phyloP scores from a whole-genome alignment of 1,140 invertebrate genomes.

The Amyelois transitella region DNA sequence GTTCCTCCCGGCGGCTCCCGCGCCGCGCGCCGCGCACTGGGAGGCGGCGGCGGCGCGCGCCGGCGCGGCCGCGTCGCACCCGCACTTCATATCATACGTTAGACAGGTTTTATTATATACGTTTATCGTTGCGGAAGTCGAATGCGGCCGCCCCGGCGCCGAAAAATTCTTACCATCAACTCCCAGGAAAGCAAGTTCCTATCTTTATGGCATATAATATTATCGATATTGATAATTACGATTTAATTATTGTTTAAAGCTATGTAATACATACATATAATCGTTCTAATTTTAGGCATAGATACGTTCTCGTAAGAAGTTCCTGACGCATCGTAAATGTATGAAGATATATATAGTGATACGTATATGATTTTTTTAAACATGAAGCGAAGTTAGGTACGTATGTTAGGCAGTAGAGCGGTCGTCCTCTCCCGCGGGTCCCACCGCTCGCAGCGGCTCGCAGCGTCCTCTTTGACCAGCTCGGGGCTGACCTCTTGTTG shows the following conservation, averaged over 20 bases:
- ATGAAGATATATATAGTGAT: slow-evolving; percentile 72
- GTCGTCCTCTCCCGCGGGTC: slow-evolving; percentile 59
- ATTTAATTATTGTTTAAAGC: slow-evolving; percentile 76
- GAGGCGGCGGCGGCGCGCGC: slow-evolving; percentile 60
- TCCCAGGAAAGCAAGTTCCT: slow-evolving; percentile 82
- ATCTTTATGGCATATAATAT: slow-evolving; percentile 78
- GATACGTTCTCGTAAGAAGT: slow-evolving; percentile 76
- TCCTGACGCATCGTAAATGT: slow-evolving; percentile 74
- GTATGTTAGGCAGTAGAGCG: slow-evolving; percentile 72
- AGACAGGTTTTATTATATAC: slow-evolving; percentile 72
- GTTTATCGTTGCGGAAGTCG: slow-evolving; percentile 62
- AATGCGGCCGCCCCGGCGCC: slow-evolving; percentile 53
- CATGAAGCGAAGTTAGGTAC: slow-evolving; percentile 67
- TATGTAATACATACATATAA: slow-evolving; percentile 77
- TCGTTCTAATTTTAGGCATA: slow-evolving; percentile 75
- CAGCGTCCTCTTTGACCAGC: not conserved
- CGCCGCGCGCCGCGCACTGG: slow-evolving; percentile 67
- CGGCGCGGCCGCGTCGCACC: slow-evolving; percentile 42
- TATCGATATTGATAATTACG: slow-evolving; percentile 76
- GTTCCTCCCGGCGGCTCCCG: slow-evolving; percentile 23
- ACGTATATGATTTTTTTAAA: slow-evolving; percentile 74
- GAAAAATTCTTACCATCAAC: slow-evolving; percentile 59
- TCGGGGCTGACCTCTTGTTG: not conserved
- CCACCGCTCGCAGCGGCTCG: not conserved
- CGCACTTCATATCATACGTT: slow-evolving; percentile 72